Conservation (phyloP, 2,888 invertebrate genomes). For the Bibio marci region DNA sequence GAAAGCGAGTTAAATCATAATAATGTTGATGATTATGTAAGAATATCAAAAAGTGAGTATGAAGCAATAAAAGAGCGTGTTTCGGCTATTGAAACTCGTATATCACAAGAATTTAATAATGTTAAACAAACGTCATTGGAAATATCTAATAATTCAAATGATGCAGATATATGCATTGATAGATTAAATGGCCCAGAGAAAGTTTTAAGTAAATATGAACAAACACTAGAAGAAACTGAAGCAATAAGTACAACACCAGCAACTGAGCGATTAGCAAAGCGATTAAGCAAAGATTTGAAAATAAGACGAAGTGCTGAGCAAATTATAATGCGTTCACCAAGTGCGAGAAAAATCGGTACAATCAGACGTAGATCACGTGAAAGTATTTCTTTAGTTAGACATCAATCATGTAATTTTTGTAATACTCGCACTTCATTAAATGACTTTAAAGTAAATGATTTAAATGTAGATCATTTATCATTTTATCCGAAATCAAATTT, state of each 20-base stretch:
- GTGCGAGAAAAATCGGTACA: slow-evolving; percentile 63
- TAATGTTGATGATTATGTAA: slow-evolving; percentile 38
- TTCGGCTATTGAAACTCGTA: slow-evolving; percentile 49
- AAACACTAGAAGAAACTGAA: slow-evolving; percentile 51
- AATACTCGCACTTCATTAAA: slow-evolving; percentile 4
- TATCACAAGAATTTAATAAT: slow-evolving; percentile 46
- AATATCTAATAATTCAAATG: not conserved
- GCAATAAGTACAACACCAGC: slow-evolving; percentile 19
- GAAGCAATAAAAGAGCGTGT: slow-evolving; percentile 62
- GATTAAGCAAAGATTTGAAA: slow-evolving; percentile 54
- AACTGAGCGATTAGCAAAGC: slow-evolving; percentile 51
- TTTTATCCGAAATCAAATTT: slow-evolving; percentile 35
- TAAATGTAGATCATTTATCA: slow-evolving; percentile 14
- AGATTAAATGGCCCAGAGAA: slow-evolving; percentile 33
- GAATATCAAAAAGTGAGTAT: slow-evolving; percentile 56
- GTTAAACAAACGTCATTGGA: slow-evolving; percentile 12
- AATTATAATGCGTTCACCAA: slow-evolving; percentile 59
- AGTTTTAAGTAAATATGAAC: slow-evolving; percentile 56
- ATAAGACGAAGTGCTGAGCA: slow-evolving; percentile 51
- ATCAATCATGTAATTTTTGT: slow-evolving; percentile 45
- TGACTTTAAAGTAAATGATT: not conserved
- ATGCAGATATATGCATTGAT: slow-evolving; percentile 7
- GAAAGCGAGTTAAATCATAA: slow-evolving; percentile 17
- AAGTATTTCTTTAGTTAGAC: slow-evolving; percentile 33
- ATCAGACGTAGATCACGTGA: slow-evolving; percentile 57